A percentile compares a stretch with the other conserved stretches of the same genome.
These are phyloP conservation scores for Mustelus asterias DNA, from an alignment of 2,113 vertebrate species.

Conservation along the genomic window DNA sequence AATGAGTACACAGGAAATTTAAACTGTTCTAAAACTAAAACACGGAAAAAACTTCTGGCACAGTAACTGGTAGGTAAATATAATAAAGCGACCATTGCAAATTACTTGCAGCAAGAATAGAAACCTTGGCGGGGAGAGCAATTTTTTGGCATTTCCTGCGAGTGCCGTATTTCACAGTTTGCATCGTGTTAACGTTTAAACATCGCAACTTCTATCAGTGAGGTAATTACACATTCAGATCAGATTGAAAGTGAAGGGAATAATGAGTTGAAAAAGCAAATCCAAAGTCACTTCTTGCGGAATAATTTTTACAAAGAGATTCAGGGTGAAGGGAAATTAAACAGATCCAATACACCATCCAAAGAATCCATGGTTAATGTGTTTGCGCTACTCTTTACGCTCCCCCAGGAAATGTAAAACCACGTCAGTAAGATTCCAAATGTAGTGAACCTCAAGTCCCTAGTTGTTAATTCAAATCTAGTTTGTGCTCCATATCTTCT, in stretches of 20 bases:
- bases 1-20: constrained; percentile 10
- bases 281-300: neutral
- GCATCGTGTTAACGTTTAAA: constrained; percentile 9
- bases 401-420: constrained; percentile 2
- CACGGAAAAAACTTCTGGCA: constrained; percentile 16
- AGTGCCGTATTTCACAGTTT: constrained; percentile 23
- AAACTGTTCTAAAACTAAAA: constrained; percentile 30
- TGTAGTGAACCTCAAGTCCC: neutral
- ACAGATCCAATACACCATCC: neutral
- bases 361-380: constrained; percentile 10
- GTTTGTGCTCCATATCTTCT: neutral
- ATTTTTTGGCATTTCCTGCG: neutral
- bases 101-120: constrained; percentile 19
- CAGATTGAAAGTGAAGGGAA: constrained; percentile 12
- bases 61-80: constrained; percentile 11
- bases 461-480: neutral
- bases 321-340: neutral
- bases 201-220: neutral
- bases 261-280: constrained; percentile 22
- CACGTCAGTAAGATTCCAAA: constrained; percentile 29
- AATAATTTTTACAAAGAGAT: neutral
- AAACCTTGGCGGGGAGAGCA: neutral
- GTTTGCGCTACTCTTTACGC: neutral
- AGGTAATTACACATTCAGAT: constrained; percentile 15
- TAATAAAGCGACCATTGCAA: constrained; percentile 15